Evolutionary conservation across 2,888 invertebrate genomes (phyloP).

Genomic region (Oscheius sp.): DNA sequence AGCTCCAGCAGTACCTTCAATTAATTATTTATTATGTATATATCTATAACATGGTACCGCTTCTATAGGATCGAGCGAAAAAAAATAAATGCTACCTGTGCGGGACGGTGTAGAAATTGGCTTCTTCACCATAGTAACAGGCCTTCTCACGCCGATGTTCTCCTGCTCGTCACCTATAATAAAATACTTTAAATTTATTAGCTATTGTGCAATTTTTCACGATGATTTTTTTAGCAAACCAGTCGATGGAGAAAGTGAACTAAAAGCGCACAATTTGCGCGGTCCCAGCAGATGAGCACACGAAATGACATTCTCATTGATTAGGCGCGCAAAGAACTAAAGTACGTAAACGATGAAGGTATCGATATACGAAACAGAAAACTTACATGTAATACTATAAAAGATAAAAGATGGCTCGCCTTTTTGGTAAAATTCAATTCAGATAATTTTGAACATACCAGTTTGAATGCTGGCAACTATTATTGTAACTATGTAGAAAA

Average conservation of each 20-base stretch:
- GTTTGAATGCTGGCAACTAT: too few relatives aligned
- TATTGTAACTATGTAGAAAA: too few relatives aligned
- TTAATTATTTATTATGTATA: not conserved
- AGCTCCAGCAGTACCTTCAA: slow-evolving; percentile 36
- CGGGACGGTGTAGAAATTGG: not conserved
- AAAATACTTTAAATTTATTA: too few relatives aligned
- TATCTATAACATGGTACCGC: too few relatives aligned
- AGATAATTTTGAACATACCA: too few relatives aligned
- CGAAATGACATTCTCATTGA: slow-evolving; percentile 33
- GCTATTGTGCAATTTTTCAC: too few relatives aligned
- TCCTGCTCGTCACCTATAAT: slow-evolving; percentile 13
- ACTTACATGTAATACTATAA: too few relatives aligned
- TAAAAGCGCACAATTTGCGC: slow-evolving; percentile 15
- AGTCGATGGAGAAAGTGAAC: not conserved
- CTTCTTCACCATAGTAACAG: not conserved
- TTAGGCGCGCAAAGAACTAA: slow-evolving; percentile 29
- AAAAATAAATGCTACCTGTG: not conserved
- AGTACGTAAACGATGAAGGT: not conserved
- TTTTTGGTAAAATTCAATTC: too few relatives aligned
- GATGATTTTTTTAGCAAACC: not conserved
- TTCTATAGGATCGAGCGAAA: too few relatives aligned
- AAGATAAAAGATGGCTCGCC: too few relatives aligned
- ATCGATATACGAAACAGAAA: not conserved
- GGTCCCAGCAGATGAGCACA: slow-evolving; percentile 26
- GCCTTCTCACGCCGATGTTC: slow-evolving; percentile 13